Evolutionary conservation across 2,888 invertebrate species (phyloP), one percentile per base, ranked within the genome.

Genomic region (Lasiommata megera): DNA sequence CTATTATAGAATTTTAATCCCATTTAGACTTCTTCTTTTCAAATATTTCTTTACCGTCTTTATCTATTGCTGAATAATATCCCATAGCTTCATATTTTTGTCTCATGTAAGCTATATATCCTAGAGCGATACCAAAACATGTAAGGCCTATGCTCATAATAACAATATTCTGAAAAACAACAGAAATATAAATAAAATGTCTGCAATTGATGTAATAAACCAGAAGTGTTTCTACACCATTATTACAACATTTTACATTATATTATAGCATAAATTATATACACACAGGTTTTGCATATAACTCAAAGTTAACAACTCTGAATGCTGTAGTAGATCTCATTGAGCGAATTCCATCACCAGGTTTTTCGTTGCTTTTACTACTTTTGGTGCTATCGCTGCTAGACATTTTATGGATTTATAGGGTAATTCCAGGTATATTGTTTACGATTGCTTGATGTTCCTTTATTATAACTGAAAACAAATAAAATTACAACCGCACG

Each of bases 21-120:
- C 96, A 96, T 80, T 94, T 96, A 0, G 96, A 96, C 76, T 93
- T 93, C 77, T 93, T 95, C 76, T 95, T 95, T 66, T 94, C 91
- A 79, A 94, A 95, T 53, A 93, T 90, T 82, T 96, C 94, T 68
- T 93, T 92, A 5, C 96, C 97, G 76, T 97, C 95, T 63, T 94
- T 92, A 74, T 94, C 93, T 14, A 97, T 88, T 0, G 96, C 96
- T 28, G 95, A 89, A 82, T 97, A 97, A 76, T 95, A 96, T 40
- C 96, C 95, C 84, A 95, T 92, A 23, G 92, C 92, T 82, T 96
- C 95, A 77, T 96, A 96, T 79, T 95, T 95, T 52, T 92, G 91
- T 65, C 96, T 93, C 96, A 97, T 96, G 73, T 97, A 98, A 3
- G 94, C 92, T 60, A 98, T 94, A 76, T 97, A 98, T 9, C 95